Evolutionary conservation across 2,888 invertebrate species (phyloP).

Genomic region (Reticulitermes lucifugus): DNA sequence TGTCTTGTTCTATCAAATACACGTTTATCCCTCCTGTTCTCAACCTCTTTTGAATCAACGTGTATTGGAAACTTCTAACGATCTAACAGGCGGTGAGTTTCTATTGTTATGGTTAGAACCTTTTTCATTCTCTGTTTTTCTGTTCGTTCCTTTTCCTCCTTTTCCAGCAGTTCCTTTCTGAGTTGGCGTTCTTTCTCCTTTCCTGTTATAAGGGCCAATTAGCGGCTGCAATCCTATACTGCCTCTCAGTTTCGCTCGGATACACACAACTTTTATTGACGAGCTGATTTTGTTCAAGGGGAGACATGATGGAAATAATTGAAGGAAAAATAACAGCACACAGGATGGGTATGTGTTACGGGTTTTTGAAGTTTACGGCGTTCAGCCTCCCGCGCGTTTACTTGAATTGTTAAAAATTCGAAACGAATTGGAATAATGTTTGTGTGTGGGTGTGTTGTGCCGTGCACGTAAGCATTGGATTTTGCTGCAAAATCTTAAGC

Average conservation of each 20-base stretch:
- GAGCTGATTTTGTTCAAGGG: constrained; percentile 36
- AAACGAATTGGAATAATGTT: constrained; percentile 44
- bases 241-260: constrained; percentile 4
- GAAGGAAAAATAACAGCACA: constrained; percentile 43
- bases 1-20: not conserved
- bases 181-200: constrained; percentile 28
- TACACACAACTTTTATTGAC: constrained; percentile 20
- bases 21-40: not conserved
- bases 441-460: not conserved
- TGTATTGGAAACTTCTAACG: constrained; percentile 34
- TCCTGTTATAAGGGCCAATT: constrained; percentile 49
- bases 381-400: not conserved
- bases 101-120: constrained; percentile 33
- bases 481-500: too few species aligned
- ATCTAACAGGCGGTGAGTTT: constrained; percentile 39
- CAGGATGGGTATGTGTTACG: constrained; percentile 19
- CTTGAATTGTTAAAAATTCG: constrained; percentile 49
- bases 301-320: constrained; percentile 41
- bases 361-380: constrained; percentile 14
- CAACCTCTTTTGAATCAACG: not conserved
- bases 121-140: constrained; percentile 3
- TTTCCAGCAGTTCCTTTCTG: constrained; percentile 44
- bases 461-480: not conserved
- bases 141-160: constrained; percentile 22
- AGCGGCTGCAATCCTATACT: constrained; percentile 38